phyloP scores from a whole-genome alignment of 2,888 invertebrate genomes.

The Papilio protenor region DNA sequence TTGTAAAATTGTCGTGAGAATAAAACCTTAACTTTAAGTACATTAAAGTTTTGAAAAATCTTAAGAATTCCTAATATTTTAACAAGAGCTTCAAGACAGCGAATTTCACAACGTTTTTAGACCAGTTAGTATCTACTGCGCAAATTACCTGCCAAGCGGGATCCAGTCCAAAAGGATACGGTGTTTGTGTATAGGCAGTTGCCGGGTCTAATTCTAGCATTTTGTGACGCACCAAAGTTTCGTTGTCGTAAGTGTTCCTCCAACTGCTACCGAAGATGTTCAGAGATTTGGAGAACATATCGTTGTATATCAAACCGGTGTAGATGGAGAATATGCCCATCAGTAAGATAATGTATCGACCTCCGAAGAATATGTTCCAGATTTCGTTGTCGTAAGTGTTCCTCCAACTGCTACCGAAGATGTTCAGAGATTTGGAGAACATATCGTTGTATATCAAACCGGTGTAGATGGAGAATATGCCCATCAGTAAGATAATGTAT shows the following conservation, averaged over 20 bases:
- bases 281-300: slow-evolving; percentile 97
- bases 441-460: slow-evolving; percentile 99
- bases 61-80: too few relatives aligned
- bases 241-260: slow-evolving; percentile 85
- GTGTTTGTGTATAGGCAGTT: slow-evolving; percentile 84
- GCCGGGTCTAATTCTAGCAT: slow-evolving; percentile 87
- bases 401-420: slow-evolving; percentile 96
- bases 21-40: too few relatives aligned
- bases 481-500: slow-evolving; percentile 99
- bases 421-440: slow-evolving; percentile 97
- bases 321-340: slow-evolving; percentile 99
- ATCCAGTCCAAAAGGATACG: slow-evolving; percentile 96
- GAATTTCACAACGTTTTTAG: too few relatives aligned
- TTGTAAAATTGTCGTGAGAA: too few relatives aligned
- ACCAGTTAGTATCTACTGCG: too few relatives aligned
- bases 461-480: slow-evolving; percentile 98
- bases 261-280: slow-evolving; percentile 98
- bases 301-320: slow-evolving; percentile 99
- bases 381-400: slow-evolving; percentile 93
- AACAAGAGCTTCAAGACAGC: too few relatives aligned
- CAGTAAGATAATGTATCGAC: slow-evolving; percentile 97
- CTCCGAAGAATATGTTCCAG: slow-evolving; percentile 98
- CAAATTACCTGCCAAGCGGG: slow-evolving; percentile 87
- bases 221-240: slow-evolving; percentile 75
- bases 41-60: too few relatives aligned